Conservation (phyloP, 2,888 invertebrate species). For the Mimumesa dahlbomi region DNA sequence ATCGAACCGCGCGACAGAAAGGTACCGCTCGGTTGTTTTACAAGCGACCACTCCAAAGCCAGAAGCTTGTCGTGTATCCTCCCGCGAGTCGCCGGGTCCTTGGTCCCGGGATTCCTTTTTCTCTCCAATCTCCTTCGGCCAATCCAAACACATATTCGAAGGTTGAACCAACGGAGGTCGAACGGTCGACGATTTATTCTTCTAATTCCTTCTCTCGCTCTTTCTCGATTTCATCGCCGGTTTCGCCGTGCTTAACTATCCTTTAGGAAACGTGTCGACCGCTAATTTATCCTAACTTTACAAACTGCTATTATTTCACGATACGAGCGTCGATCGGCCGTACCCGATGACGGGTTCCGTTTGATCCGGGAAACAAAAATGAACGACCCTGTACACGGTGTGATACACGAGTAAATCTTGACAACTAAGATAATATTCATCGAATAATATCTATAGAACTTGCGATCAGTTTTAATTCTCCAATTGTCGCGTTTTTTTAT, state of each 20-base stretch:
- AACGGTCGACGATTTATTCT: constrained; percentile 59
- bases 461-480: neutral
- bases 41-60: constrained; percentile 70
- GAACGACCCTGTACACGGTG: too few species aligned
- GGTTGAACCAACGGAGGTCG: constrained; percentile 60
- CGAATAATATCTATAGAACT: neutral
- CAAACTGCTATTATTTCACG: constrained; percentile 11
- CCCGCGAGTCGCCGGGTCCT: constrained; percentile 59
- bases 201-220: constrained; percentile 54
- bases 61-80: constrained; percentile 71
- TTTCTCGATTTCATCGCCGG: constrained; percentile 51
- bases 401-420: too few species aligned
- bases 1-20: constrained; percentile 67
- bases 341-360: too few species aligned
- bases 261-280: constrained; percentile 26
- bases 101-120: constrained; percentile 64
- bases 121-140: constrained; percentile 55
- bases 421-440: too few species aligned
- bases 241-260: constrained; percentile 20
- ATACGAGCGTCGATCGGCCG: neutral
- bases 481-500: neutral
- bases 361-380: too few species aligned
- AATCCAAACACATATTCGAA: constrained; percentile 60
- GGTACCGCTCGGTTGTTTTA: constrained; percentile 71
- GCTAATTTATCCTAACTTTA: constrained; percentile 34